Evolutionary conservation across 2,113 vertebrate genomes (phyloP).

Genomic region (Oostethus manadensis): DNA sequence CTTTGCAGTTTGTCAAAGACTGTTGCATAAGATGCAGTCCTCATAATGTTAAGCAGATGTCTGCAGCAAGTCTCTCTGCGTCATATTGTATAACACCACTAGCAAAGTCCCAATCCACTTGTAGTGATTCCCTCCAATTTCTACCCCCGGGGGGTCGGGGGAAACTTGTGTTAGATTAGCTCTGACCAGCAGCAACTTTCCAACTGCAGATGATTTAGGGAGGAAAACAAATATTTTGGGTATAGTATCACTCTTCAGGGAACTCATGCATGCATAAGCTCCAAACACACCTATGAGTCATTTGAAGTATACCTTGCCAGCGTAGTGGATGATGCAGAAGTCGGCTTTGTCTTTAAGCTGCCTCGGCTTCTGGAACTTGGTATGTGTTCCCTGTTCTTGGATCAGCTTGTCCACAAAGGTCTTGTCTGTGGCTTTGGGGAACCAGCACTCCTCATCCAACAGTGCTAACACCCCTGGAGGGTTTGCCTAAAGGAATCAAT

Average conservation of each 20-base stretch:
- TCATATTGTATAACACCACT: constrained; percentile 12
- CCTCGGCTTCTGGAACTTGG: constrained; percentile 93
- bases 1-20: constrained; percentile 16
- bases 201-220: constrained; percentile 1
- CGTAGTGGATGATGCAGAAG: constrained; percentile 98
- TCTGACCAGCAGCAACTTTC: constrained; percentile 9
- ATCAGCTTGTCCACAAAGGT: constrained; percentile 94
- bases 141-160: constrained; percentile 13
- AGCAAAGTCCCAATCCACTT: constrained; percentile 12
- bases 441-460: constrained; percentile 98
- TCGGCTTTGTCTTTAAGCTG: constrained; percentile 97
- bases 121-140: constrained; percentile 25
- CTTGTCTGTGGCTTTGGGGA: constrained; percentile 97
- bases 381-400: constrained; percentile 94
- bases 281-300: background rate
- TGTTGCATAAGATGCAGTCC: constrained; percentile 14
- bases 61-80: constrained; percentile 17
- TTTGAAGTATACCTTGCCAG: constrained; percentile 80
- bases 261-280: background rate
- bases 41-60: constrained; percentile 43
- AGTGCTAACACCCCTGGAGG: constrained; percentile 91
- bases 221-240: constrained; percentile 6
- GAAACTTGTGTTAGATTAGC: constrained; percentile 15
- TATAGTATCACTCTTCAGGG: too few relatives aligned
- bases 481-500: constrained; percentile 75